phyloP scores from a whole-genome alignment of 30 jellyfish, hydroid and myxozoan genomes.

The Cassiopea andromeda region DNA sequence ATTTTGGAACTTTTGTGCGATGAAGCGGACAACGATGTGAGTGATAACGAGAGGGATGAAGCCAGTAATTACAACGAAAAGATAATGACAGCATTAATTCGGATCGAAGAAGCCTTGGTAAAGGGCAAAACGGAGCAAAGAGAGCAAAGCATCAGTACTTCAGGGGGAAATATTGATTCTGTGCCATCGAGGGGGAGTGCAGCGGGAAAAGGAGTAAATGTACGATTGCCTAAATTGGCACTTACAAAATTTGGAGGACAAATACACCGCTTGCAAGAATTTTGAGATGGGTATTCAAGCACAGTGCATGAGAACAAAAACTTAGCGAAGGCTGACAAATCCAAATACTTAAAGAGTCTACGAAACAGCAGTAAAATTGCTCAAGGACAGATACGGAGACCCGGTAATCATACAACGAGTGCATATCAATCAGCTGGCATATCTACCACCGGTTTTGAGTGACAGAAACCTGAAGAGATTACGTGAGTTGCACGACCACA shows the following conservation, averaged over 20 bases:
- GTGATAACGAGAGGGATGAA: slow-evolving; percentile 13
- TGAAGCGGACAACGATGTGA: not conserved
- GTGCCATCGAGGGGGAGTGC: not conserved
- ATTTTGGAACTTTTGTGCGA: not conserved
- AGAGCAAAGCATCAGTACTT: slow-evolving; percentile 12
- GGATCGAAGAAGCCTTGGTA: not conserved
- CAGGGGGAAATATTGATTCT: not conserved
- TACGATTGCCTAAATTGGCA: slow-evolving; percentile 15
- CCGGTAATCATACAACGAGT: slow-evolving; percentile 31
- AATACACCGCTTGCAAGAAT: slow-evolving; percentile 23
- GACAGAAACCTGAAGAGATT: too few species aligned
- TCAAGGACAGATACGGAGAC: slow-evolving; percentile 1
- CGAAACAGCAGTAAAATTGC: slow-evolving; percentile 16
- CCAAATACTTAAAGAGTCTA: not conserved
- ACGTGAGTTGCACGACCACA: slow-evolving; percentile 16
- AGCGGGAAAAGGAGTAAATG: slow-evolving; percentile 23
- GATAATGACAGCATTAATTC: slow-evolving; percentile 7
- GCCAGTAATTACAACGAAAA: slow-evolving; percentile 3
- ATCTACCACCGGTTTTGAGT: too few species aligned
- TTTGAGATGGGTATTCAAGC: slow-evolving; percentile 12
- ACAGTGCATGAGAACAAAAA: slow-evolving; percentile 9
- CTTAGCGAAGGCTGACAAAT: not conserved
- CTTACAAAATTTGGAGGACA: slow-evolving; percentile 20
- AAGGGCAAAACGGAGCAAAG: not conserved
- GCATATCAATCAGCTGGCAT: not conserved